Evolutionary conservation across 2,797 vertebrate species (phyloP), one percentile per base, ranked within the genome.

Genomic region (Phrynocephalus guinanensis): DNA sequence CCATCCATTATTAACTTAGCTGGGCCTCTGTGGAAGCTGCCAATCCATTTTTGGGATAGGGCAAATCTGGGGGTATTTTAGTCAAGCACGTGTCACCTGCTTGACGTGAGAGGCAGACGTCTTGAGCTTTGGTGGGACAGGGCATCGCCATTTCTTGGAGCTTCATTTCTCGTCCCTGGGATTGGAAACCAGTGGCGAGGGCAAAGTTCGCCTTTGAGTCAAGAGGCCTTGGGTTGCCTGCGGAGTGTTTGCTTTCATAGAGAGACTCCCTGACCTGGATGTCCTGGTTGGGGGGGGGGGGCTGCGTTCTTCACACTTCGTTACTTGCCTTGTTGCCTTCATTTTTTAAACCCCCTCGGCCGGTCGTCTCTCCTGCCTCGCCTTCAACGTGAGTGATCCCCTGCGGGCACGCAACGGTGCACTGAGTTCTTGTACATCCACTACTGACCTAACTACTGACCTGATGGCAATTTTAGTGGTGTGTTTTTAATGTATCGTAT

Each of bases 311-410:
- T 76, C 73, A 85, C 75, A 75, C 16, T 85, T 26, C 22, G 16
- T 1, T 33, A 30, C 5, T 87, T 80, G 76, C 91, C 68, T 92
- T 93, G 4, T 87, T 80, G 76, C 91, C 68, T 92, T 93, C 60
- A 76, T 93, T 95, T 94, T 93, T 93, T 94, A 92, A 63, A 20
- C 86, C 78, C 18, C 0, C 0, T 67, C 72, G 90, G 78, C 86
- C 79, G 0, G 84, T 89, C 87, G 7, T 0, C 82, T 84, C 87
- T 83, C 91, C 93, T 92, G 90, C 87, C 83, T 84, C 92, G 89
- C 84, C 56, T 91, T 56, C 52, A 18, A 79, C 1, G 0, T 0
- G 0, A 72, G 82, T 24, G 67, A 24, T 0, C 2, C 68, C 28
- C 76, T 82, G 38, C 80, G 73, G 79, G 71, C 63, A 90, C 0